A percentile compares a stretch with the other conserved stretches of the same genome.
Evolutionary conservation across 2,888 invertebrate genomes (phyloP).

Genomic region (Tetranychus piercei): DNA sequence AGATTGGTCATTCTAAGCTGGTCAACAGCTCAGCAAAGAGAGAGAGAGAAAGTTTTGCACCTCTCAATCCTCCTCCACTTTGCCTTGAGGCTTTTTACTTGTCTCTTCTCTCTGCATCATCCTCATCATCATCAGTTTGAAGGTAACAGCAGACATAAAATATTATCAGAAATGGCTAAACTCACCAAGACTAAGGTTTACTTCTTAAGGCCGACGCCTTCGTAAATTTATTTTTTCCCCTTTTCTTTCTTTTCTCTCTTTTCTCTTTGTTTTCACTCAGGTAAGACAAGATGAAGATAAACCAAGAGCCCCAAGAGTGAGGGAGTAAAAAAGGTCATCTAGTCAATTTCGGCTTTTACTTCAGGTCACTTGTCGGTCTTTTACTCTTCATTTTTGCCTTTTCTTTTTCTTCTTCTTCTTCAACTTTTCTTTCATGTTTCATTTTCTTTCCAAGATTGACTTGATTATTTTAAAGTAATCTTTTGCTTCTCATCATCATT

Average conservation of each 20-base stretch:
- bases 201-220: not conserved
- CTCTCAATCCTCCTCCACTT: not conserved
- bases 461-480: not conserved
- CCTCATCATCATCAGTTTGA: not conserved
- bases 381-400: not conserved
- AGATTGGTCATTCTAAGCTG: too few relatives aligned
- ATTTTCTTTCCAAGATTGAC: not conserved
- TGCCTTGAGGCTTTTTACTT: not conserved
- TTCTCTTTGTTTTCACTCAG: not conserved
- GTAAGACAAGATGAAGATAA: not conserved
- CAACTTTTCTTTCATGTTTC: too few relatives aligned
- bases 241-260: not conserved
- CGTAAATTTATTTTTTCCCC: not conserved
- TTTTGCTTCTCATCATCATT: not conserved
- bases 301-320: not conserved
- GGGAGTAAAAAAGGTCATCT: constrained; percentile 7
- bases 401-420: too few relatives aligned
- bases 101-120: not conserved
- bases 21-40: not conserved
- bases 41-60: not conserved
- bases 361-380: not conserved
- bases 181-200: not conserved
- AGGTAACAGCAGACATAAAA: not conserved
- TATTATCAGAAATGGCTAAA: not conserved
- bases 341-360: not conserved